Evolutionary conservation across 2,888 invertebrate species (phyloP), one percentile per base, ranked within the genome.

Genomic region (Calameuta filiformis): DNA sequence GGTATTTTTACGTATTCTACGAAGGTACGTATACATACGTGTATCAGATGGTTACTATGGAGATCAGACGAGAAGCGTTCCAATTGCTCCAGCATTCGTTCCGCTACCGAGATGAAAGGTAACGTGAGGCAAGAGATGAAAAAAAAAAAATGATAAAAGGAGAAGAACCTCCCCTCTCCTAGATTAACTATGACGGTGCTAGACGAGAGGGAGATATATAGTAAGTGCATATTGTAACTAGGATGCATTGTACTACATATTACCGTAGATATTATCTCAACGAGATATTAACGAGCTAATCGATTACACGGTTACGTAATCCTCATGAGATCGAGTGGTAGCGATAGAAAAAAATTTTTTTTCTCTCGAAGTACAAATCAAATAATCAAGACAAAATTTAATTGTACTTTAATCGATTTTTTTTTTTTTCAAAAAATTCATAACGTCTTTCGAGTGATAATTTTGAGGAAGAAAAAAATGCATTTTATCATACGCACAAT

Each of bases 101-200:
- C 56, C 23, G 56, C 69, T 75, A 77, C 75, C 71, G 35, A 77
- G 56, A 77, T 75, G 75, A 77, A 77, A 77, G 77, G 74, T 15
- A 74, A 75, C 71, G 37, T 77, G 77, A 77, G 35, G 77, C 77
- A 77, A 77, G 31, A 34, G 15, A 71, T 23, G 69, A 15, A 34
- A 23, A 71, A 31, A 33, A 35, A 34, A 71, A 31, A 33, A 33
- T 3, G 12, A 4, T 15, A 34, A 71, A 71, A 71, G 71, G 15
- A 56, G 56, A 23, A 56, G 56, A 37, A 37, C 56, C 9, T 56
- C 23, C 56, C 56, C 23, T 56, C 56, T 56, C 56, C 23, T 23
- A 56, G 1, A 15, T 56, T 56, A 56, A 56, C 56, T 23, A 56
- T 23, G 6, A 23, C 56, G 23, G 56, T 9, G 23, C 23, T 9